Conservation (phyloP, 2,113 vertebrate species). For the Tautogolabrus adspersus region DNA sequence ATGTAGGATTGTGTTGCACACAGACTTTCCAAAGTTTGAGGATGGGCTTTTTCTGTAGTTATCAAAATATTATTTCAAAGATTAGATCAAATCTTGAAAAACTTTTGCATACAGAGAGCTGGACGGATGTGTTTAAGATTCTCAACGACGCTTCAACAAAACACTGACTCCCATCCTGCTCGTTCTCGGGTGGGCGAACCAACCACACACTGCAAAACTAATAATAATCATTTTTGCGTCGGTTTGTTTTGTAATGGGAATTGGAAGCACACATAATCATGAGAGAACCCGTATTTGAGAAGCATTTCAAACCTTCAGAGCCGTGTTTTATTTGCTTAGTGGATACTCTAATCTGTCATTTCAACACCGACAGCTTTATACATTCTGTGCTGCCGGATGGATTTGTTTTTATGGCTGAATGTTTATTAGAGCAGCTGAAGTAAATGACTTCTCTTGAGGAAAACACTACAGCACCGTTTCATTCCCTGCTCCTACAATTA, state of each 20-base stretch:
- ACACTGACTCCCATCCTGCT: not conserved
- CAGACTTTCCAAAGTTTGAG: not conserved
- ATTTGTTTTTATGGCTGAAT: constrained; percentile 42
- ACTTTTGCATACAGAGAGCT: not conserved
- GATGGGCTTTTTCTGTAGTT: not conserved
- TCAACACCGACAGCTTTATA: constrained; percentile 48
- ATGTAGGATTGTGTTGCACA: not conserved
- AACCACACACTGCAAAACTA: constrained; percentile 6
- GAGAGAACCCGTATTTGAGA: constrained; percentile 2
- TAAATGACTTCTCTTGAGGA: constrained; percentile 53
- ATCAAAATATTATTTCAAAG: constrained; percentile 30
- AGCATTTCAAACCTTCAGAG: constrained; percentile 29
- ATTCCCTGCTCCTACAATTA: constrained; percentile 36
- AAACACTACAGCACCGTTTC: constrained; percentile 7
- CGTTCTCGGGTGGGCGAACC: not conserved
- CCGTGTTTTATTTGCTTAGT: constrained; percentile 40
- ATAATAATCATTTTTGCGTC: constrained; percentile 24
- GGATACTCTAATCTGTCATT: constrained; percentile 56
- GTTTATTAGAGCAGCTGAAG: constrained; percentile 65
- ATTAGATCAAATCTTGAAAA: constrained; percentile 15
- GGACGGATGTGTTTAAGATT: constrained; percentile 3
- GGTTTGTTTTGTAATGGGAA: constrained; percentile 35
- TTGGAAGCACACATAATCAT: constrained; percentile 19
- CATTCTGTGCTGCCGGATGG: constrained; percentile 27
- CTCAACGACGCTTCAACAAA: not conserved